Evolutionary conservation across 2,113 vertebrate genomes (phyloP), one percentile per base, ranked within the genome.

Genomic region (Hemichromis elongatus): DNA sequence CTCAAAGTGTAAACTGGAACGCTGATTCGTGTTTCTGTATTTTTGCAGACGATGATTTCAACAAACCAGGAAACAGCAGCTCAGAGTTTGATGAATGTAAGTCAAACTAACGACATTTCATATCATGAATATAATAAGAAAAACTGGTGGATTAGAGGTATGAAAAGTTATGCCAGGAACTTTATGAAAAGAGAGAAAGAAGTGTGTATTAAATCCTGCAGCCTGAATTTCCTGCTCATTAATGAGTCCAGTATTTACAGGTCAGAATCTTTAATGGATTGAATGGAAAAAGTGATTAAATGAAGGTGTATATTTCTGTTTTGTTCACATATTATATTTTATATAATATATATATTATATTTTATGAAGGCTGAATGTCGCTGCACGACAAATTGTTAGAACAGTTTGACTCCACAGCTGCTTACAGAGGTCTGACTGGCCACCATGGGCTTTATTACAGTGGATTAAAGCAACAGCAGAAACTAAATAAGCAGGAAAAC

Each of bases 231-330:
- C 12, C 54, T 56, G 54, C 55, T 57, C 0, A 0, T 61, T 61
- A 10, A 1, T 59, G 26, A 59, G 0, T 30, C 0, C 57, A 33
- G 57, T 59, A 30, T 26, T 30, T 30, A 30, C 56, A 59, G 0
- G 56, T 33, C 28, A 61, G 6, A 61, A 59, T 30, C 56, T 59
- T 10, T 2, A 59, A 0, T 59, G 0, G 3, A 59, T 1, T 16
- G 0, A 59, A 30, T 59, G 26, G 2, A 1, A 28, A 56, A 37
- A 37, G 37, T 9, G 37, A 37, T 37, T 37, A 37, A 37, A 37
- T 37, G 37, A 37, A 56, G 54, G 1, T 56, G 54, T 16, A 28
- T 28, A 28, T 28, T 57, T 57, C 55, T 57, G 55, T 57, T 1
- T 57, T 28, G 55, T 57, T 57, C 24, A 57, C 0, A 40, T 37